Conservation (phyloP, 2,797 vertebrate genomes). For the Erithacus rubecula region DNA sequence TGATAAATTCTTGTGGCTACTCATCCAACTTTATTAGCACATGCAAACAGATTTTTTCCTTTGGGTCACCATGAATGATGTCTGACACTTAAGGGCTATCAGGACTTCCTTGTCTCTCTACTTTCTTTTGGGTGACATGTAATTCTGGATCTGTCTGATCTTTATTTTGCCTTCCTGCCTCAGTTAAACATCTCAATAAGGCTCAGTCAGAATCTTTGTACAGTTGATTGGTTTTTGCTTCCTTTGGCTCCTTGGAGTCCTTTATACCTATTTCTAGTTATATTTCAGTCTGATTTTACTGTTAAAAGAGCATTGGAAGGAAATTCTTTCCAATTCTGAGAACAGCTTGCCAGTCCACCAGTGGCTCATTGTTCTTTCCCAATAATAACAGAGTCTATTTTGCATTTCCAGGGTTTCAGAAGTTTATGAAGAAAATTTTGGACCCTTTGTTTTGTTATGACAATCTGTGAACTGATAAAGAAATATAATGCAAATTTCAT, state of each 20-base stretch:
- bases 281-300: neutral
- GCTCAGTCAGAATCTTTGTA: neutral
- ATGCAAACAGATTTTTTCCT: neutral
- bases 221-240: neutral
- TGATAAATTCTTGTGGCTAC: neutral
- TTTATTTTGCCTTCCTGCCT: neutral
- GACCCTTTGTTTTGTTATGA: neutral
- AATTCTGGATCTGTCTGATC: neutral
- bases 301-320: neutral
- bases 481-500: neutral
- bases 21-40: neutral
- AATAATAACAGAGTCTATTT: neutral
- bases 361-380: neutral
- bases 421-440: neutral
- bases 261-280: neutral
- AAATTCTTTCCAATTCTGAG: neutral
- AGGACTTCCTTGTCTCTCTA: neutral
- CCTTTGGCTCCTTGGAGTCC: neutral
- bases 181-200: neutral
- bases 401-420: neutral
- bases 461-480: neutral
- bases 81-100: neutral
- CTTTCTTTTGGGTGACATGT: neutral
- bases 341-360: neutral
- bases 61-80: neutral